Base-by-base conservation (phyloP, 37 sponge, comb jelly and placozoan species). In the Hormiphora californensis region DNA sequence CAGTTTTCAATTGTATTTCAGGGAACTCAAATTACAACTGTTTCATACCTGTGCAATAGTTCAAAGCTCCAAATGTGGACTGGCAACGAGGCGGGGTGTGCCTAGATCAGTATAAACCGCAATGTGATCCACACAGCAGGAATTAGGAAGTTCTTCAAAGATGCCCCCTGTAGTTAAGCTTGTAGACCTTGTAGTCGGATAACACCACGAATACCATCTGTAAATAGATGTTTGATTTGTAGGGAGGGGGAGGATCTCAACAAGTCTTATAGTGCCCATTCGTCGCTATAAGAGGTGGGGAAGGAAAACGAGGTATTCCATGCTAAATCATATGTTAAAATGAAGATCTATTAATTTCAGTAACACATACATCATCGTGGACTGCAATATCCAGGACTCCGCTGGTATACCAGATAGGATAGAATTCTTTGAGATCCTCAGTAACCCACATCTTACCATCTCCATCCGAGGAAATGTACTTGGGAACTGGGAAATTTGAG, bases 141-240 rank as follows among this genome's bases (percentile, higher is more conserved):
- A 73, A 46, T 73, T 30, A 41, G 81, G 81, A 28, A 73, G 81
- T n/a, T n/a, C n/a, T n/a, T n/a, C n/a, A n/a, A n/a, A n/a, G n/a
- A n/a, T n/a, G n/a, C n/a, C n/a, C n/a, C n/a, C n/a, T n/a, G n/a
- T n/a, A n/a, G n/a, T n/a, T n/a, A n/a, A 36, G 38, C 30, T 43
- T 73, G 81, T 73, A 73, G 27, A 73, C 81, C 2, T 73, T 43
- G 81, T 73, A 73, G 23, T 73, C 81, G 21, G 46, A 25, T 28
- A 73, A 46, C 41, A 73, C 81, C 44, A 73, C 28, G 44, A 28
- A 73, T 46, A 73, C 27, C 41, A 33, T 40, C 81, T 73, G 41
- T 43, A 9, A 17, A 38, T 36, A 38, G 67, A 38, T 23, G 11
- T 7, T 7, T 57, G 61, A 5, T 57, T 57, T 17, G 53, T 49